Base-by-base conservation (phyloP, 2,888 invertebrate genomes). In the Luperina testacea region DNA sequence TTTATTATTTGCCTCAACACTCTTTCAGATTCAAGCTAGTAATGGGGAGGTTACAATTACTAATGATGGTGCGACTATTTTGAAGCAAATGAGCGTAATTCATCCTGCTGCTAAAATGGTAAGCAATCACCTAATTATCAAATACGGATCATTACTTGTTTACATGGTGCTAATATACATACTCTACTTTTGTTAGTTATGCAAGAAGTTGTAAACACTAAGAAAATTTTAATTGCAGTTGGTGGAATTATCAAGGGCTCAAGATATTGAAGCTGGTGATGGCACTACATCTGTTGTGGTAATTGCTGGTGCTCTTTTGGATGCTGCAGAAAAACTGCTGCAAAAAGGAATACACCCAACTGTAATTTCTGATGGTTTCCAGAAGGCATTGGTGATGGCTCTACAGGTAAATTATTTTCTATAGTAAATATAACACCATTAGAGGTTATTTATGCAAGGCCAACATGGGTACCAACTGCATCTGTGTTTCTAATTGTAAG, bases 61-160 rank as follows among this genome's bases (percentile, higher is more conserved):
- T 75, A 99, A 99, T 96, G 99, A 99, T 97, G 99, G 99, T 78
- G 99, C 99, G 59, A 99, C 99, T 59, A 99, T 99, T 95, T 97
- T 99, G 81, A 99, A 99, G 95, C 99, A 99, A 97, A 99, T 99
- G 98, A 99, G 99, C 95, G 99, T 99, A 2, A 97, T 99, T 85
- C 99, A 99, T 95, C 99, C 99, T 72, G 99, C 99, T 88, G 99
- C 99, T 38, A 99, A 99, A 97, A 99, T 99, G 99, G 99, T 99
- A 97, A 77, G 61, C 8, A 2, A 32, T 32, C n/a, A 15, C 27
- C 15, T 64, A n/a, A 57, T 57, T 11, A 59, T 42, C 5, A 20
- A 38, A 53, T 24, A 57, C 3, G 38, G 57, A 20, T 53, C 20
- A 11, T 61, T 65, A 64, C 11, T 38, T 57, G 5, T 78, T 38